Base-by-base conservation (phyloP, 2,113 vertebrate genomes). In the Muntiacus muntjak region DNA sequence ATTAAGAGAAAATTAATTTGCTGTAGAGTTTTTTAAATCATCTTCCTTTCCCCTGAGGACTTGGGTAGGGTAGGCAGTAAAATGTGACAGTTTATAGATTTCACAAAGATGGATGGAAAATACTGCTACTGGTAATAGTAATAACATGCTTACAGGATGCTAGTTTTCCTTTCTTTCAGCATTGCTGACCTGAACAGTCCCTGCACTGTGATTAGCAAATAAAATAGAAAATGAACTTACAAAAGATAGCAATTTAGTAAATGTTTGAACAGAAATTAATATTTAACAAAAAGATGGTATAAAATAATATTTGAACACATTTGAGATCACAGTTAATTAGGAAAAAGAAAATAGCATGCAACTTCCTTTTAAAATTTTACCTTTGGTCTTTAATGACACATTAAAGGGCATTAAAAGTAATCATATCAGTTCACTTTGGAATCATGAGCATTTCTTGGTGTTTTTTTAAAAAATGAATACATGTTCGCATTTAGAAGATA, bases 291-390 rank as follows among this genome's bases (percentile, higher is more conserved):
- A 76, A 33, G 36, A 55, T 21, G 93, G 8, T 91, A 82, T 55
- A n/a, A 86, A 87, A 91, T 96, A 86, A 58, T 95, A 96, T 91
- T 95, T 96, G 92, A 97, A 76, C 30, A 95, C 82, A 87, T 81
- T 91, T 93, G 36, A 78, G 71, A 78, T 92, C 71, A 67, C 33
- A 64, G 23, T 50, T 67, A 54, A 84, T 91, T 95, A 89, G 57
- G 52, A 81, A 79, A 90, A 30, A 95, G 30, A 76, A 96, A 96
- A 58, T 40, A 86, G 6, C 23, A 45, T 54, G 1, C 4, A 86
- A 25, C 5, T 45, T 95, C 17, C 64, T 64, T 89, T 79, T 74
- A 88, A 86, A 91, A 33, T 81, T 87, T 81, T 23, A 88, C 54
- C 19, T 83, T 84, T 97, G 12, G 16, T 64, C 87, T 90, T 97